These are phyloP conservation scores for Microtus richardsoni DNA, from an alignment of 2,113 vertebrate genomes.

Conservation along the genomic window DNA sequence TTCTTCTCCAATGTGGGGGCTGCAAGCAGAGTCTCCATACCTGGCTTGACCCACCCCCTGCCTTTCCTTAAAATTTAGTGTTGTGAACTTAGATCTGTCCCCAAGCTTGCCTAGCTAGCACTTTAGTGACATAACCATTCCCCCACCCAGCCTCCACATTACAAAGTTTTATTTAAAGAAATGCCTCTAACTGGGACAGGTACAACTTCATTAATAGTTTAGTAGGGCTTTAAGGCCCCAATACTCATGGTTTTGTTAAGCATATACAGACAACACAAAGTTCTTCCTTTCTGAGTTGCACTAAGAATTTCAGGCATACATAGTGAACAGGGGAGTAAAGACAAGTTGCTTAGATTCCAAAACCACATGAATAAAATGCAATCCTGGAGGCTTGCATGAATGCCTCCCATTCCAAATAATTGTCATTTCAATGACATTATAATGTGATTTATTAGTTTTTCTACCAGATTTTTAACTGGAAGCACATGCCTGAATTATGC, in stretches of 20 bases:
- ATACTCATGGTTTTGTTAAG: constrained; percentile 70
- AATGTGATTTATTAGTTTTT: not conserved
- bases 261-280: constrained; percentile 73
- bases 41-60: not conserved
- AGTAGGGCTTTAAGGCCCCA: constrained; percentile 67
- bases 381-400: not conserved
- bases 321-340: not conserved
- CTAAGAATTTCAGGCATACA: constrained; percentile 43
- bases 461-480: constrained; percentile 3
- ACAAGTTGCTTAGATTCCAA: not conserved
- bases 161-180: not conserved
- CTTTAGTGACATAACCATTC: not conserved
- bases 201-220: constrained; percentile 32
- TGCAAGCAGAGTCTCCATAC: not conserved
- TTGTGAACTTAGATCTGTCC: constrained; percentile 27
- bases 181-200: not conserved
- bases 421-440: not conserved
- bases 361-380: not conserved
- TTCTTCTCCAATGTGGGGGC: not conserved
- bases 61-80: not conserved
- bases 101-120: not conserved
- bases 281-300: constrained; percentile 70
- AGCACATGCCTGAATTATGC: not conserved
- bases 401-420: not conserved
- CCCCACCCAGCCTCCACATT: not conserved